Evolutionary conservation across 2,113 vertebrate species (phyloP).

Genomic region (Hippopotamus amphibius): DNA sequence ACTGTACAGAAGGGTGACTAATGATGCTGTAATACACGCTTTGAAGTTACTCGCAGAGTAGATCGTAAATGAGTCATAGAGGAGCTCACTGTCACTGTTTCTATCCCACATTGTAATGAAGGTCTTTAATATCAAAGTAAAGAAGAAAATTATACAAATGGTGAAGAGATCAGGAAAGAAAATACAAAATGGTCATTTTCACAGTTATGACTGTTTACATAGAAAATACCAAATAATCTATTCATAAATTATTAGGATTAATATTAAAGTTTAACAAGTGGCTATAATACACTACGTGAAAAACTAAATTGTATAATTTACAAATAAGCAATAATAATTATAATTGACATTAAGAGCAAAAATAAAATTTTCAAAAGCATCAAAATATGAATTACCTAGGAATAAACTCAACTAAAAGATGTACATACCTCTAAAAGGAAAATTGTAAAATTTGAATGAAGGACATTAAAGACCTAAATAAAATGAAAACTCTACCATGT

Average conservation of each 20-base stretch:
- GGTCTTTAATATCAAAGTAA: neutral
- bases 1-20: neutral
- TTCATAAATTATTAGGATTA: conserved; percentile 17
- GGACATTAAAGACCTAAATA: neutral
- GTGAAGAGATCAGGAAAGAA: neutral
- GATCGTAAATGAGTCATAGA: neutral
- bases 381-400: neutral
- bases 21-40: neutral
- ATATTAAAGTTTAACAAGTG: neutral
- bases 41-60: neutral
- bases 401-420: neutral
- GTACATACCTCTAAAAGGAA: neutral
- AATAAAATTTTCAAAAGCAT: neutral
- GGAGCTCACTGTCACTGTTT: neutral
- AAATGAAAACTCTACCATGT: neutral
- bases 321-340: neutral
- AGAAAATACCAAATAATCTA: neutral
- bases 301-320: neutral
- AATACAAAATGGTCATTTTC: neutral
- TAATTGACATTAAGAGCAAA: neutral
- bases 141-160: neutral
- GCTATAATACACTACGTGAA: neutral
- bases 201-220: neutral
- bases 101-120: neutral
- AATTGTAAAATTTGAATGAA: neutral